A percentile compares a stretch with the other conserved stretches of the same genome.
Evolutionary conservation across 2,797 vertebrate genomes (phyloP).

Genomic region (Scarus forsteni): DNA sequence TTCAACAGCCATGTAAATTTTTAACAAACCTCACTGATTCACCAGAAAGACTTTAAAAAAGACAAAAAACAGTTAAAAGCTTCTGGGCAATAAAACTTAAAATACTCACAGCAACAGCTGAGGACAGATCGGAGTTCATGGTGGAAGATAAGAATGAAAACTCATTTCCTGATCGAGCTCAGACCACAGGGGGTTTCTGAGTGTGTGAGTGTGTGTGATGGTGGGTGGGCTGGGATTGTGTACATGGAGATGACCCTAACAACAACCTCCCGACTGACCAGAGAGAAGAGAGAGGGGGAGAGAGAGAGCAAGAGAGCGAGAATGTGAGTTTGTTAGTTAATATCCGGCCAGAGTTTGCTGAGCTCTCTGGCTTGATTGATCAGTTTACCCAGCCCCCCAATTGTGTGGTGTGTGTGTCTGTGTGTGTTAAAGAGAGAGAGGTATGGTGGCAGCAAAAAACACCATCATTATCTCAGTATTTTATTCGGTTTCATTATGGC

Average conservation of each 20-base stretch:
- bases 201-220: slow-evolving; percentile 15
- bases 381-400: slow-evolving; percentile 38
- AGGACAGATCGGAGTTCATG: slow-evolving; percentile 55
- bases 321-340: slow-evolving; percentile 52
- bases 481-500: too few species aligned
- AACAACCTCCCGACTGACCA: slow-evolving; percentile 53
- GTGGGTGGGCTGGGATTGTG: slow-evolving; percentile 65
- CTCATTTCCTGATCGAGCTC: slow-evolving; percentile 44
- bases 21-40: not conserved
- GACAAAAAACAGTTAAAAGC: not conserved
- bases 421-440: not conserved
- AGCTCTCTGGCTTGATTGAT: slow-evolving; percentile 56
- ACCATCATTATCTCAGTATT: not conserved
- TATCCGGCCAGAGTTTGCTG: slow-evolving; percentile 38
- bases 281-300: slow-evolving; percentile 5
- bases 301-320: slow-evolving; percentile 11
- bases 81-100: slow-evolving; percentile 2
- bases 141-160: slow-evolving; percentile 27
- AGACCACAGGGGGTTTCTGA: slow-evolving; percentile 40
- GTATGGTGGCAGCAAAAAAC: not conserved
- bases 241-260: slow-evolving; percentile 78
- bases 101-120: slow-evolving; percentile 63
- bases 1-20: too few species aligned
- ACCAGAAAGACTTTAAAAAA: not conserved
- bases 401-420: slow-evolving; percentile 13